A percentile compares a stretch with the other conserved stretches of the same genome.
Conservation (phyloP, 2,888 invertebrate genomes). For the Psylliodes chrysocephalus region DNA sequence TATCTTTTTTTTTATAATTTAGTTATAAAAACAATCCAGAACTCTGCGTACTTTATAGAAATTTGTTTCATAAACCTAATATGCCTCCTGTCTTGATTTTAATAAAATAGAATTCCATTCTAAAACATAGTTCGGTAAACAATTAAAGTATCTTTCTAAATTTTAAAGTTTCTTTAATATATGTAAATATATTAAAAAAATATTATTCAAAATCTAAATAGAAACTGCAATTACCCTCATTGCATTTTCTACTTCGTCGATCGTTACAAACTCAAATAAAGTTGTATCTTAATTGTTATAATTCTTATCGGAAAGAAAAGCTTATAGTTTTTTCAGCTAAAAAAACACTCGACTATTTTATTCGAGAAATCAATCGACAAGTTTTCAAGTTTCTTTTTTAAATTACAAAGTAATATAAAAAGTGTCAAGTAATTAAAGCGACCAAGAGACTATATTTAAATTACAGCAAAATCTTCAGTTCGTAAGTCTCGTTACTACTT, state of each 20-base stretch:
- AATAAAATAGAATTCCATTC: no score
- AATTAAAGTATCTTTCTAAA: no score
- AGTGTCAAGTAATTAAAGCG: constrained; percentile 6
- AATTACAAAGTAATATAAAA: constrained; percentile 8
- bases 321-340: background rate
- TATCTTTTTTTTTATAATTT: no score
- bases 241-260: background rate
- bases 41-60: no score
- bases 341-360: background rate
- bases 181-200: no score
- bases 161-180: no score
- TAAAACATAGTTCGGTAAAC: no score
- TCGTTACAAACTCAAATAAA: constrained; percentile 1
- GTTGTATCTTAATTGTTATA: constrained; percentile 3
- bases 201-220: constrained; percentile 1
- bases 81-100: no score
- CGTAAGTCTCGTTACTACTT: background rate
- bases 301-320: background rate
- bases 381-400: background rate
- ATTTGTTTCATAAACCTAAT: no score
- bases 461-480: background rate
- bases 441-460: background rate
- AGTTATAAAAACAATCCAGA: no score
- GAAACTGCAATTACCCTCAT: background rate
- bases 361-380: constrained; percentile 9